Evolutionary conservation across 1,140 invertebrate species (phyloP).

Genomic region (Cydia splendana): DNA sequence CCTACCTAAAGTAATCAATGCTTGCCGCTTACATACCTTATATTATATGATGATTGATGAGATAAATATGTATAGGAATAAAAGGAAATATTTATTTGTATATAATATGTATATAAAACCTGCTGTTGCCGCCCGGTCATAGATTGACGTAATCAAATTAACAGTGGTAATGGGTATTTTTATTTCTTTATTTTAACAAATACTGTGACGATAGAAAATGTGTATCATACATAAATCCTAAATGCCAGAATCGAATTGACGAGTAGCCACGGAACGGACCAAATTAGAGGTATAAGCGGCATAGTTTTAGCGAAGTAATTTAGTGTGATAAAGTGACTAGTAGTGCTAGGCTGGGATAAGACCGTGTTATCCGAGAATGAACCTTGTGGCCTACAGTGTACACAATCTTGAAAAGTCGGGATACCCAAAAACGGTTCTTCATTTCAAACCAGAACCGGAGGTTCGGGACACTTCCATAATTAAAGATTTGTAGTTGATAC

Average conservation of each 20-base stretch:
- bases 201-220: neutral
- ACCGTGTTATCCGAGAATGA: neutral
- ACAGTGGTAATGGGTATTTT: neutral
- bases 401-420: neutral
- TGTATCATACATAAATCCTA: neutral
- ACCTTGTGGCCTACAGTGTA: neutral
- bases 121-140: slow-evolving; percentile 1
- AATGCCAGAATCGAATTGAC: neutral
- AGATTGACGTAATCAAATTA: neutral
- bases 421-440: neutral
- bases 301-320: neutral
- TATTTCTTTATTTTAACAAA: neutral
- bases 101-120: neutral
- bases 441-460: slow-evolving; percentile 6
- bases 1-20: neutral
- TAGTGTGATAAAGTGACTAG: neutral
- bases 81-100: slow-evolving; percentile 11
- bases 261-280: neutral
- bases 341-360: neutral
- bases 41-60: neutral
- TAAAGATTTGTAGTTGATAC: slow-evolving; percentile 32
- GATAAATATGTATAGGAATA: neutral
- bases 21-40: neutral
- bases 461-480: slow-evolving; percentile 24
- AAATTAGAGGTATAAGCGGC: slow-evolving; percentile 5